Base-by-base conservation (phyloP, 2,113 vertebrate genomes). In the Pelecanoides urinatrix region DNA sequence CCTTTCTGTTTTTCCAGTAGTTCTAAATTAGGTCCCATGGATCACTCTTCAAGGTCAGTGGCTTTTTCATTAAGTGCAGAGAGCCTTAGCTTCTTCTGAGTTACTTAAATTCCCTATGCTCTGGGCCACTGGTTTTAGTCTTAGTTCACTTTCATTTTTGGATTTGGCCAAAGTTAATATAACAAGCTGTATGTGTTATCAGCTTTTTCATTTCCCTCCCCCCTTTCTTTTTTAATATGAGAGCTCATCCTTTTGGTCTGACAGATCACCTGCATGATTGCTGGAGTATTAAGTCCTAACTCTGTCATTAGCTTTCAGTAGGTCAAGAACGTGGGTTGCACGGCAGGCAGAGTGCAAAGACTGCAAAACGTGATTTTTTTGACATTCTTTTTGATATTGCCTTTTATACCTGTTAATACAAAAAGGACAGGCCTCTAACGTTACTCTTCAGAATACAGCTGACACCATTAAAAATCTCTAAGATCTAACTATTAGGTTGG, bases 41-140 rank as follows among this genome's bases (percentile, higher is more conserved):
- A 89, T 92, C 63, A 19, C 32, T 89, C 93, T 92, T 91, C 75
- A 95, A 96, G 96, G 71, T 97, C 92, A 95, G 55, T 93, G 79
- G 45, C 79, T 97, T 97, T 96, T 97, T 81, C 96, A 97, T 97
- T 95, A 96, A 95, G 85, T 94, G 95, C 76, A 89, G 50, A 92
- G 66, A 78, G 52, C 94, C 93, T 95, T 89, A 83, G 65, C 96
- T 87, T 36, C 74, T 81, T 86, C 77, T 58, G 62, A 86, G 91
- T 95, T 84, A 68, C 95, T 94, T 85, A 68, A 89, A 92, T 92
- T 92, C 80, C 52, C 22, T 52, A 0, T 80, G 76, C 80, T 77
- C 79, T 86, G 79, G 92, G 79, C 89, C 87, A 86, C 63, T 94
- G 73, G 75, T 93, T 96, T 95, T 36, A 75, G 77, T 50, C 44